Evolutionary conservation across 2,113 vertebrate species (phyloP).

Genomic region (Proteles cristata): DNA sequence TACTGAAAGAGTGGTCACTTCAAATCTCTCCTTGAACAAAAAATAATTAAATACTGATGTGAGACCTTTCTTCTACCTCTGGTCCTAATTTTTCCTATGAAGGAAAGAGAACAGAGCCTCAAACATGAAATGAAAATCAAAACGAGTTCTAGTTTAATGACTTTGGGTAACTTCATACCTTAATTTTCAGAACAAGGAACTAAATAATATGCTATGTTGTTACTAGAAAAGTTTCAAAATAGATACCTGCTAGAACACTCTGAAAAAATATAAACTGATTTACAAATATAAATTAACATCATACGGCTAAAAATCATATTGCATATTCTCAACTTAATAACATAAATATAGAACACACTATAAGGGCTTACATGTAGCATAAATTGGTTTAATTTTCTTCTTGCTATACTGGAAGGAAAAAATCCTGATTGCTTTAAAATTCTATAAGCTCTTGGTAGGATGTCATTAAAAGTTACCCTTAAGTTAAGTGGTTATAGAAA

Average conservation of each 20-base stretch:
- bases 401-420: constrained; percentile 62
- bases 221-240: constrained; percentile 50
- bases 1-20: not conserved
- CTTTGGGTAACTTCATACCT: not conserved
- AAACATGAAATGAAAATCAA: not conserved
- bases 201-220: constrained; percentile 53
- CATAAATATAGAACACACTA: constrained; percentile 71
- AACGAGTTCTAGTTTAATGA: not conserved
- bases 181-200: constrained; percentile 14
- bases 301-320: constrained; percentile 37
- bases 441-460: constrained; percentile 77
- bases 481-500: constrained; percentile 82
- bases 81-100: not conserved
- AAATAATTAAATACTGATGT: not conserved
- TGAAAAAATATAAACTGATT: constrained; percentile 40
- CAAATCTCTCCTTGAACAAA: not conserved
- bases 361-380: constrained; percentile 41
- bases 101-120: not conserved
- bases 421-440: constrained; percentile 80
- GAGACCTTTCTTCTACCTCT: not conserved
- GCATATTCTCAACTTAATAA: constrained; percentile 72
- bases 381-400: constrained; percentile 76
- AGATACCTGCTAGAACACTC: constrained; percentile 23
- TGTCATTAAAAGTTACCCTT: constrained; percentile 83
- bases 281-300: constrained; percentile 61